Conservation (phyloP, 2,888 invertebrate genomes). For the Crossocerus cetratus region DNA sequence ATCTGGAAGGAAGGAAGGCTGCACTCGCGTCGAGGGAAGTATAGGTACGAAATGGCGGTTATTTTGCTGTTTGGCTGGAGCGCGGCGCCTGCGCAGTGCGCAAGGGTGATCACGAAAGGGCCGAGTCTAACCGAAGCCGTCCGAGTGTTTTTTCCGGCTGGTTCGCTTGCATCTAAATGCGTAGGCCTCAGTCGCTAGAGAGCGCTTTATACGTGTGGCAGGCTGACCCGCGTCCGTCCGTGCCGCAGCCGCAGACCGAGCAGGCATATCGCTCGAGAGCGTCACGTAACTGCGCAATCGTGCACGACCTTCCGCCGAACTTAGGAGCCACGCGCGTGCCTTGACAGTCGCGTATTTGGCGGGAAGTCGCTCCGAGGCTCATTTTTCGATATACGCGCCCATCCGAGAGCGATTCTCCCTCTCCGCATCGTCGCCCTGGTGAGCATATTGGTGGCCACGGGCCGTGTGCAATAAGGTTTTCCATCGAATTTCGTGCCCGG, state of each 20-base stretch:
- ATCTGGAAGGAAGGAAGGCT: slow-evolving; percentile 35
- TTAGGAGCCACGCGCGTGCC: slow-evolving; percentile 58
- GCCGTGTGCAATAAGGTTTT: slow-evolving; percentile 63
- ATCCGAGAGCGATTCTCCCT: slow-evolving; percentile 28
- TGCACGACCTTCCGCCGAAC: slow-evolving; percentile 57
- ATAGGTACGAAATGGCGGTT: slow-evolving; percentile 72
- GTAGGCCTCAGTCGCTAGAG: slow-evolving; percentile 70
- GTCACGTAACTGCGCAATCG: slow-evolving; percentile 67
- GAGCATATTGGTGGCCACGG: slow-evolving; percentile 58
- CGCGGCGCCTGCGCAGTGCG: slow-evolving; percentile 8
- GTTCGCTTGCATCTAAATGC: slow-evolving; percentile 55
- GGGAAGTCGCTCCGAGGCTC: slow-evolving; percentile 45
- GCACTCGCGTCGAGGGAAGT: slow-evolving; percentile 64
- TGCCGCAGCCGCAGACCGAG: slow-evolving; percentile 23
- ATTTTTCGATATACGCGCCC: slow-evolving; percentile 29
- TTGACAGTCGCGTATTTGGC: slow-evolving; percentile 62
- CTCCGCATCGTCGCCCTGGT: slow-evolving; percentile 37
- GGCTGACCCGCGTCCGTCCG: slow-evolving; percentile 62
- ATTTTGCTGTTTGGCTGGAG: slow-evolving; percentile 55
- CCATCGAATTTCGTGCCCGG: slow-evolving; percentile 37
- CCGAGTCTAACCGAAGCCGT: slow-evolving; percentile 37
- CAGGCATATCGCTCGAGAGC: slow-evolving; percentile 34
- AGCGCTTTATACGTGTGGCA: slow-evolving; percentile 67
- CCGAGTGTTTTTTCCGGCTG: slow-evolving; percentile 47
- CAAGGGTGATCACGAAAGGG: slow-evolving; percentile 27